These are phyloP conservation scores for Festucalex cinctus DNA, from an alignment of 2,113 vertebrate genomes.

Conservation along the genomic window DNA sequence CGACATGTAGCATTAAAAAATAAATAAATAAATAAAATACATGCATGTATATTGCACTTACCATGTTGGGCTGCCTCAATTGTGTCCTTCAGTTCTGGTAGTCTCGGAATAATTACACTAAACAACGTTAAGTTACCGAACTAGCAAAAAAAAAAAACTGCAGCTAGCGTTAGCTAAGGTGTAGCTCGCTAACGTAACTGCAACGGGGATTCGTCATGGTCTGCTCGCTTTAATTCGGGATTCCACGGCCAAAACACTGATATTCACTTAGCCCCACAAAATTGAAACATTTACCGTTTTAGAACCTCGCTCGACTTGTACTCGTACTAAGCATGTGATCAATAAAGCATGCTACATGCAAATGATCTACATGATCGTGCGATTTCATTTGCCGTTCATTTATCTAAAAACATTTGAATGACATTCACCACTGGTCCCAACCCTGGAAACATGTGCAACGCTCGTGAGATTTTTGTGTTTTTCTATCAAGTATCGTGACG, in stretches of 20 bases:
- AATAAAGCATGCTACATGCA: neutral
- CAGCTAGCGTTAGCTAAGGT: slow-evolving; percentile 56
- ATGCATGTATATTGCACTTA: slow-evolving; percentile 38
- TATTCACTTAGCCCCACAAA: neutral
- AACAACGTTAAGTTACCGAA: slow-evolving; percentile 32
- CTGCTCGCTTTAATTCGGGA: slow-evolving; percentile 23
- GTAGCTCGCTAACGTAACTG: slow-evolving; percentile 45
- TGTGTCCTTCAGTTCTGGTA: slow-evolving; percentile 19
- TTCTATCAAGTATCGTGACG: slow-evolving; percentile 15
- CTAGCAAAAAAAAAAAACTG: slow-evolving; percentile 29
- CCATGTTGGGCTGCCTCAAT: slow-evolving; percentile 55
- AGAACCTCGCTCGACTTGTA: slow-evolving; percentile 5
- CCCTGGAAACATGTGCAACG: slow-evolving; percentile 4
- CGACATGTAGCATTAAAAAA: neutral
- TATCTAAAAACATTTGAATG: neutral
- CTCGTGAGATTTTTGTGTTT: slow-evolving; percentile 3
- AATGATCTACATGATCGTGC: slow-evolving; percentile 14
- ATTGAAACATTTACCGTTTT: slow-evolving; percentile 3
- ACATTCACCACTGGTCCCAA: neutral
- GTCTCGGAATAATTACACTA: slow-evolving; percentile 36
- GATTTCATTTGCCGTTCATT: neutral
- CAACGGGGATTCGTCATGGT: slow-evolving; percentile 49
- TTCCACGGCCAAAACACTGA: neutral
- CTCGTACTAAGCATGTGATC: neutral
- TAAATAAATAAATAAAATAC: neutral